Evolutionary conservation across 2,797 vertebrate species (phyloP), one percentile per base, ranked within the genome.

Genomic region (Pogoniulus pusillus): DNA sequence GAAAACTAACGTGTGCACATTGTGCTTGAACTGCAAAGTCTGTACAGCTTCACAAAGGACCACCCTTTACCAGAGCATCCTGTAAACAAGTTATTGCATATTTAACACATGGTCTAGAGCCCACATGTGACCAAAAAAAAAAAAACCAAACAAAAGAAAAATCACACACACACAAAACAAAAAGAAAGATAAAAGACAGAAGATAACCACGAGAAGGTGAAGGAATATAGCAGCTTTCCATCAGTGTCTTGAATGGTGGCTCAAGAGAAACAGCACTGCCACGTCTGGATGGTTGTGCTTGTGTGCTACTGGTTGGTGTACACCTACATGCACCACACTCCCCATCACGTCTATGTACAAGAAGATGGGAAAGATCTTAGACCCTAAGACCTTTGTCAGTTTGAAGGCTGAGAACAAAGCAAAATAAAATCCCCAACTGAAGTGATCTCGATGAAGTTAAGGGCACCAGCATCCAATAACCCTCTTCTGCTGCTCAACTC

Each of bases 41-140:
- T 98, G 97, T 98, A 98, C 98, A 98, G 98, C 98, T 97, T 97
- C 96, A 96, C 97, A 97, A 87, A 98, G 98, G 98, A 97, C 96
- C 91, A 37, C 97, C 96, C 96, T 90, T 95, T 77, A 96, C 96
- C 96, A 96, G 96, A 88, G 97, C 96, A 97, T 97, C 98, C 98
- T 97, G 98, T 98, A 98, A 99, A 99, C 98, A 98, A 97, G 96
- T 98, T 99, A 99, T 99, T 99, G 99, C 99, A 99, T 99, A 99
- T 98, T 98, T 97, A 97, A 98, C 98, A 98, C 98, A 97, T 98
- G 98, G 98, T 97, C 45, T 96, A 93, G 85, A 94, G 69, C 97
- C 97, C 97, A 96, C 96, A 97, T 96, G 98, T 97, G 43, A 20
- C 43, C 94, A 85, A 90, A 96, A 90, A 93, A 81, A 86, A 95